Evolutionary conservation across 1,140 invertebrate species (phyloP).

Genomic region (Lepidurus apus): DNA sequence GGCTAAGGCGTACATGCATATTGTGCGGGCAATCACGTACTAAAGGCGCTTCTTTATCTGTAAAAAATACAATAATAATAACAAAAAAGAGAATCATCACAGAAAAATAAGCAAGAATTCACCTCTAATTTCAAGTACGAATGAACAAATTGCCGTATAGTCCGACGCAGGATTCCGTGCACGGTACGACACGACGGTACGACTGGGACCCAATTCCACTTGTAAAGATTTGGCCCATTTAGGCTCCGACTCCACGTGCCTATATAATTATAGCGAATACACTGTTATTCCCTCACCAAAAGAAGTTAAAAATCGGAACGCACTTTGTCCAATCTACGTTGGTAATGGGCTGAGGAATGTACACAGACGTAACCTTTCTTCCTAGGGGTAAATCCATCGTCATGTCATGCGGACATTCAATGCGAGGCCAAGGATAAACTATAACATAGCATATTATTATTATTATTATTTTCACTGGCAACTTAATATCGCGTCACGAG

Average conservation of each 20-base stretch:
- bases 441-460: background rate
- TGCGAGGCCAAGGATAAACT: conserved; percentile 33
- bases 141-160: conserved; percentile 54
- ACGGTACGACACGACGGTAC: conserved; percentile 55
- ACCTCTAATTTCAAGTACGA: conserved; percentile 57
- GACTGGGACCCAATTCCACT: conserved; percentile 54
- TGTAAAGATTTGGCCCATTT: conserved; percentile 59
- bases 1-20: conserved; percentile 54
- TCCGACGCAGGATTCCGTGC: conserved; percentile 54
- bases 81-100: conserved; percentile 12
- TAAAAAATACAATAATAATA: conserved; percentile 30
- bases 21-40: conserved; percentile 58
- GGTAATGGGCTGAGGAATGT: conserved; percentile 58
- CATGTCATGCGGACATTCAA: conserved; percentile 41
- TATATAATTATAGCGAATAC: conserved; percentile 36
- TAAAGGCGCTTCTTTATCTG: conserved; percentile 54
- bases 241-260: conserved; percentile 57
- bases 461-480: background rate
- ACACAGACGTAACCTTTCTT: conserved; percentile 51
- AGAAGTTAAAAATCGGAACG: conserved; percentile 29
- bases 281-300: background rate
- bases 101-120: conserved; percentile 40
- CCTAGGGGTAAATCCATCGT: conserved; percentile 53
- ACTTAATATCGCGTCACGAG: background rate
- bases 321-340: conserved; percentile 61